Base-by-base conservation (phyloP, 2,797 vertebrate species). In the Sebastes cheni region DNA sequence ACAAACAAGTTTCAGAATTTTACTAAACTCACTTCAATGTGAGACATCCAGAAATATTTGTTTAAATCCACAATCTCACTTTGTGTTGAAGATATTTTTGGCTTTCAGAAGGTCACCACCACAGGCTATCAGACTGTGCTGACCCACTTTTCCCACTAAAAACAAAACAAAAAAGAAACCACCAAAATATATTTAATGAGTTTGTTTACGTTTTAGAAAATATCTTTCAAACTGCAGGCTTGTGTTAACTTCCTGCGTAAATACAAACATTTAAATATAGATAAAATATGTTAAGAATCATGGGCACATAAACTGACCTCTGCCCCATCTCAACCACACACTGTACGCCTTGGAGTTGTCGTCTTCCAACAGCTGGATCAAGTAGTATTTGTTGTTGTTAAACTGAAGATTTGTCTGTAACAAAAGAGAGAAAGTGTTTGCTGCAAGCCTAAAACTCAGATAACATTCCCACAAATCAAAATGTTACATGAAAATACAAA, bases 301-400 rank as follows among this genome's bases (percentile, higher is more conserved):
- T 6, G 0, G 27, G 23, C 8, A 13, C 6, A 6, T 1, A 9
- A 42, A 25, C 90, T 93, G 74, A 97, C 97, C 97, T 93, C 97
- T 93, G 46, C 97, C 97, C 97, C 97, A 98, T 77, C 97, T 96
- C 94, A 96, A 94, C 97, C 97, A 98, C 82, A 98, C 96, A 4
- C 94, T 97, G 95, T 96, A 98, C 66, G 62, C 79, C 67, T 88
- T 95, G 22, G 91, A 82, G 67, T 20, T 67, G 80, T 98, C 96
- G 2, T 98, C 97, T 74, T 97, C 88, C 83, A 98, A 85, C 54
- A 98, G 92, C 89, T 98, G 97, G 81, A 98, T 97, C 89, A 98
- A 87, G 91, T 98, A 98, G 81, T 95, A 98, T 83, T 98, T 98
- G 89, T 98, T 98, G 93, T 98, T 98, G 93, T 98, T 98, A 84